These are phyloP conservation scores for Etheostoma nigrum DNA, from an alignment of 2,797 vertebrate genomes.

Conservation along the genomic window DNA sequence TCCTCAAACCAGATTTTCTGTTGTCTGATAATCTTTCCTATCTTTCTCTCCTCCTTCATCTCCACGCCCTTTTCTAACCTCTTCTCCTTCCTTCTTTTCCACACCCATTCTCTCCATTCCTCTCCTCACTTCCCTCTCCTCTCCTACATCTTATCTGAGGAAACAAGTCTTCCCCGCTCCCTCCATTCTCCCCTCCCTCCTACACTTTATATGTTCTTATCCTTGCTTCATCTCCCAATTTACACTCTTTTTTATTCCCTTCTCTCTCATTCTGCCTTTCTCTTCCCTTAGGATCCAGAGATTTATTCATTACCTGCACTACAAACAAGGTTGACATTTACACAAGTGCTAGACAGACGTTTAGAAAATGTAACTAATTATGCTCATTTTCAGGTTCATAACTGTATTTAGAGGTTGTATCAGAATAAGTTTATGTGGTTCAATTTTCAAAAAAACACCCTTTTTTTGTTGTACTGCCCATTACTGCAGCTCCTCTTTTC, in stretches of 20 bases:
- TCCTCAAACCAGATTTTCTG: not conserved
- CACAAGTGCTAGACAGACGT: conserved; percentile 65
- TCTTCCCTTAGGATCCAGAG: conserved; percentile 21
- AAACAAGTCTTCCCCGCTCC: conserved; percentile 15
- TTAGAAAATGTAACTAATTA: too few relatives aligned
- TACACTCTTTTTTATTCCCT: conserved; percentile 1
- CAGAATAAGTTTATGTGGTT: too few relatives aligned
- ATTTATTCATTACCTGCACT: conserved; percentile 67
- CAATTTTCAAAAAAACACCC: too few relatives aligned
- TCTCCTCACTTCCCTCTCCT: not conserved
- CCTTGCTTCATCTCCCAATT: conserved; percentile 9
- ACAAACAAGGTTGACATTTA: conserved; percentile 78
- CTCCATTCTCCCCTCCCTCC: not conserved
- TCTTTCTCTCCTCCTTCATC: not conserved
- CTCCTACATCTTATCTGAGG: conserved; percentile 28
- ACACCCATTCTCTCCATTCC: not conserved
- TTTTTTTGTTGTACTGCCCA: too few relatives aligned
- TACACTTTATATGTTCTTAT: not conserved
- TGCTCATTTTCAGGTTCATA: too few relatives aligned
- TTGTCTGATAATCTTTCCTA: not conserved
- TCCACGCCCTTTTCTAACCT: not conserved
- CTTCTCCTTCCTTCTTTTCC: conserved; percentile 4
- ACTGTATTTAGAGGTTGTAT: too few relatives aligned
- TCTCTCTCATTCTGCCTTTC: not conserved
- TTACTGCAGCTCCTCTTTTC: too few relatives aligned